Evolutionary conservation across 2,797 vertebrate species (phyloP), one percentile per base, ranked within the genome.

Genomic region (Lacerta agilis): DNA sequence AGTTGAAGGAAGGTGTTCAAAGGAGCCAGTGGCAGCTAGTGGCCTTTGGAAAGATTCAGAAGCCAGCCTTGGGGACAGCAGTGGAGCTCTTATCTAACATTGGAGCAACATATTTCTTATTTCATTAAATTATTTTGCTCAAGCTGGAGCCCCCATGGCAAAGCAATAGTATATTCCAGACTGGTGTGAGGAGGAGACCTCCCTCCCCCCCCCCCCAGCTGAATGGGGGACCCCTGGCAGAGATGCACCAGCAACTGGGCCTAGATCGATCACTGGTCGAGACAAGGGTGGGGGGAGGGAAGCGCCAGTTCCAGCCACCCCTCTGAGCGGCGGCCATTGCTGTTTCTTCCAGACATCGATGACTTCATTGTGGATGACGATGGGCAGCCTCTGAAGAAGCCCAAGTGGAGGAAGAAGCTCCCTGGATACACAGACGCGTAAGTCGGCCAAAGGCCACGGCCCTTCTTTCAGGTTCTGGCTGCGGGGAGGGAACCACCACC

Each of bases 281-380:
- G 11, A 25, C 20, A 36, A 3, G 23, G 36, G 41, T n/a, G 58
- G 79, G 79, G 9, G 3, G 69, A 36, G 71, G 36, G 20, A 1
- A 18, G 36, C 5, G 17, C 20, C 18, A 8, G 9, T 7, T 3
- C 7, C 38, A 3, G 43, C 76, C 5, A 23, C n/a, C 49, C 3
- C 9, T 17, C 9, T 64, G 15, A 77, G 17, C 64, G 89, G 4
- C 89, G 49, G 4, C 89, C 55, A 45, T 83, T 1, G 77, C 81
- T 85, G n/a, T 94, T 85, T 18, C 90, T 10, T 88, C 79, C 94
- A 99, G 99, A 99, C 94, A 99, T 99, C 1, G 98, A 99, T 8
- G 99, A 99, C 95, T 99, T 99, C 91, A 99, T 99, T 90, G 99
- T 99, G 94, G 99, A 99, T 93, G 99, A 99, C 77, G 99, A 99